Evolutionary conservation across 2,888 invertebrate genomes (phyloP), one percentile per base, ranked within the genome.

Genomic region (Balanococcus diminutus): DNA sequence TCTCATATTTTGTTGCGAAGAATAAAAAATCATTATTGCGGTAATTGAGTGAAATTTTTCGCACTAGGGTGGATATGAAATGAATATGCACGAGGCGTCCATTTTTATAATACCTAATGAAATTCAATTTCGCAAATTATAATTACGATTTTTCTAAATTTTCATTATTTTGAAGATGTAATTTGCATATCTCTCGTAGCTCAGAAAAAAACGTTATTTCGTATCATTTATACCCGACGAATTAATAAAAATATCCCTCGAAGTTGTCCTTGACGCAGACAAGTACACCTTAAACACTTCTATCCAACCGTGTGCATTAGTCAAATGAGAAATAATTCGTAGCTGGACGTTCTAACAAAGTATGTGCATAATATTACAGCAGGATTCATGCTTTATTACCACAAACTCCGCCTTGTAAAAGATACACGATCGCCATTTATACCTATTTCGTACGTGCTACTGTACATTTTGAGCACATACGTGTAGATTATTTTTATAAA

Each of bases 381-480:
- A 56, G 84, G 84, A 84, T 84, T 67, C 56, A 56, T 84, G 84
- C 84, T 84, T 67, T 67, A 84, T 84, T 84, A 84, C 61, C 67
- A 84, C 75, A 67, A 79, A 19, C 75, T 36, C 75, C 75, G 75
- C 75, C 75, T 79, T 36, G 36, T 14, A 11, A 79, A 79, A 79
- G 75, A 79, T 36, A 79, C 75, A 79, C 19, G 19, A 79, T 79
- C 75, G 75, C 75, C 75, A 79, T 79, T 79, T 82, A n/a, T n/a
- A 82, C 56, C 75, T 31, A 79, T 19, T 46, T 82, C 31, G 31
- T 46, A 14, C 16, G 28, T 36, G 82, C 82, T 82, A 82, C 82
- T 56, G 82, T 82, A 46, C 56, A 56, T 51, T 82, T 82, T 31
- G 6, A 51, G 82, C 67, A 61, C 25, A 8, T n/a, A 46, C n/a